A percentile compares a stretch with the other conserved stretches of the same genome.
Conservation (phyloP, 1,140 invertebrate genomes). For the Probaryconus sp. region DNA sequence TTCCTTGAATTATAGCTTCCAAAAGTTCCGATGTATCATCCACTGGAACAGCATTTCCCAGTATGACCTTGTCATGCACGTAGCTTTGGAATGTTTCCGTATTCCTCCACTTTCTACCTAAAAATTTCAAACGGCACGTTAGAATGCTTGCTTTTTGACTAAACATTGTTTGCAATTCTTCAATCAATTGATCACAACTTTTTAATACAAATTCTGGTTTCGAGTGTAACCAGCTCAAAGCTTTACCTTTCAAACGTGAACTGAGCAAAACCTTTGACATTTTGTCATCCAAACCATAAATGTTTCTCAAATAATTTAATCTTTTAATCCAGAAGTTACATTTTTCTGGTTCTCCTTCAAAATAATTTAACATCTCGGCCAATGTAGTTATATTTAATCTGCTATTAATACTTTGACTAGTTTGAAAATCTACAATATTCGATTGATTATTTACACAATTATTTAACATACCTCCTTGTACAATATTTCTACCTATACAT, state of each 20-base stretch:
- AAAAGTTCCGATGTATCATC: too few relatives aligned
- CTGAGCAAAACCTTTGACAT: slow-evolving; percentile 1
- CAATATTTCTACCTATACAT: too few relatives aligned
- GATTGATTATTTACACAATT: too few relatives aligned
- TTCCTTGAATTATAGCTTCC: too few relatives aligned
- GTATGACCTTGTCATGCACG: too few relatives aligned
- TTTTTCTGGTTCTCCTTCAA: slow-evolving; percentile 4
- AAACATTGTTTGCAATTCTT: slow-evolving; percentile 1
- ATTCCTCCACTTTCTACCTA: background rate
- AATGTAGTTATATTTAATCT: too few relatives aligned
- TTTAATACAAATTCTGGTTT: slow-evolving; percentile 9
- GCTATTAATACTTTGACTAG: too few relatives aligned
- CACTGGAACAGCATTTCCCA: too few relatives aligned
- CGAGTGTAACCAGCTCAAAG: slow-evolving; percentile 8
- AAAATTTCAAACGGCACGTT: slow-evolving; percentile 6
- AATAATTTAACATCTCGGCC: slow-evolving; percentile 4
- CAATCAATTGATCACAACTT: background rate
- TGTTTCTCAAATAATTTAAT: slow-evolving; percentile 5
- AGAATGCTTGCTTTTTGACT: background rate
- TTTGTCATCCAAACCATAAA: slow-evolving; percentile 8
- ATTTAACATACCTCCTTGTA: too few relatives aligned
- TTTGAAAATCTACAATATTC: too few relatives aligned
- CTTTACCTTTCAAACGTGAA: slow-evolving; percentile 8
- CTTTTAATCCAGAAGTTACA: slow-evolving; percentile 7
- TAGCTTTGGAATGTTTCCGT: slow-evolving; percentile 4